A percentile compares a stretch with the other conserved stretches of the same genome.
Evolutionary conservation across 2,888 invertebrate genomes (phyloP).

Genomic region (Drosophila melanosoma): DNA sequence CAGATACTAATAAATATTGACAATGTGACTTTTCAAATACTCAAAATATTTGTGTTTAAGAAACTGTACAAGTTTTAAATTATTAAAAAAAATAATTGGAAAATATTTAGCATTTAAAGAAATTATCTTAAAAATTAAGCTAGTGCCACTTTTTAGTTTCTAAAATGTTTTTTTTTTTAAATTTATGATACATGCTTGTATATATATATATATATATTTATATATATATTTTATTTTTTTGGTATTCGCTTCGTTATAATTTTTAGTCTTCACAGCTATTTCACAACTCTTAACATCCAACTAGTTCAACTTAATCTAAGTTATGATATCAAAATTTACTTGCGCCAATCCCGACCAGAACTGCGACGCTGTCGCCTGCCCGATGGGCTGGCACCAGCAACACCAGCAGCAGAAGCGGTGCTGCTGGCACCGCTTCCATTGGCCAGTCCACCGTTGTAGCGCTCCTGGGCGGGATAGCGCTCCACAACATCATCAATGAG

Average conservation of each 20-base stretch:
- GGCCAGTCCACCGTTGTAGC: conserved; percentile 49
- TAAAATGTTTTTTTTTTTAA: neutral
- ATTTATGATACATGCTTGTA: neutral
- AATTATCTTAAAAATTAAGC: neutral
- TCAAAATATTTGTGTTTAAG: neutral
- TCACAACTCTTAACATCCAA: conserved; percentile 26
- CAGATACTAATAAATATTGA: neutral
- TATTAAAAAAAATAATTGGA: neutral
- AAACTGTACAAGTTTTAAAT: neutral
- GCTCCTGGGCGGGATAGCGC: conserved; percentile 78
- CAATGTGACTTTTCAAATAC: neutral
- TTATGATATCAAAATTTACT: conserved; percentile 39
- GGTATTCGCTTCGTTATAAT: conserved; percentile 1
- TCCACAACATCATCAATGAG: conserved; percentile 85
- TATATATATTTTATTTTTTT: conserved; percentile 9
- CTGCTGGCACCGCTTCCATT: conserved; percentile 36
- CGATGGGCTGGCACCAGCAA: conserved; percentile 15
- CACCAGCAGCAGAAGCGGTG: conserved; percentile 3
- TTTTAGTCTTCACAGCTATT: conserved; percentile 7
- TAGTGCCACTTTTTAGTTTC: neutral
- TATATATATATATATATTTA: neutral
- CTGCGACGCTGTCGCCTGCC: conserved; percentile 52
- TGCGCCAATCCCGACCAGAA: conserved; percentile 76
- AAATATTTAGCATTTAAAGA: neutral
- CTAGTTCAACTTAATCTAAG: conserved; percentile 13